phyloP scores from a whole-genome alignment of 2,113 vertebrate species.

The Nerophis ophidion region DNA sequence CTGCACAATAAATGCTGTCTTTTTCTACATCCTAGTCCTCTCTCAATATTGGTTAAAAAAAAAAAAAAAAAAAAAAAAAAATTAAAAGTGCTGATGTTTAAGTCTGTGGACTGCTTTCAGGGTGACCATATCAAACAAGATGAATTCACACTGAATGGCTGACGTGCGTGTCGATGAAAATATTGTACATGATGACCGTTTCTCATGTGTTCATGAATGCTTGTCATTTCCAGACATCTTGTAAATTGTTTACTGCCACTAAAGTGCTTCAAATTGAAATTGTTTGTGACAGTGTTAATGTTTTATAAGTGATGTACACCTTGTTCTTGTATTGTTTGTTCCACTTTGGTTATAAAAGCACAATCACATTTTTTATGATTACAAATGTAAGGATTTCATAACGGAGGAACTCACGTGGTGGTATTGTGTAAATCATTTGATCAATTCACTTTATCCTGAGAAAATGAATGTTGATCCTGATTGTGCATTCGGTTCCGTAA shows the following conservation, averaged over 20 bases:
- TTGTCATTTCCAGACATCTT: constrained; percentile 72
- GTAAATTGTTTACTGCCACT: constrained; percentile 85
- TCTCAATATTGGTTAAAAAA: constrained; percentile 47
- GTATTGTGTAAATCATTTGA: constrained; percentile 43
- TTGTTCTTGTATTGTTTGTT: constrained; percentile 69
- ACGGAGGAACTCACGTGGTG: constrained; percentile 1
- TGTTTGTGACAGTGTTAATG: constrained; percentile 94
- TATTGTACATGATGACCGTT: constrained; percentile 43
- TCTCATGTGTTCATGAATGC: constrained; percentile 52
- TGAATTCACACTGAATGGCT: constrained; percentile 57
- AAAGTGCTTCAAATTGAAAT: constrained; percentile 84
- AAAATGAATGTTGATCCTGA: constrained; percentile 52
- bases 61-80: not conserved
- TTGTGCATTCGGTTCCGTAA: constrained; percentile 50
- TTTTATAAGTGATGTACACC: constrained; percentile 73
- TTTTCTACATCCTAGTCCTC: constrained; percentile 63
- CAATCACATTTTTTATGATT: constrained; percentile 97
- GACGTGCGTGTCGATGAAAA: constrained; percentile 46
- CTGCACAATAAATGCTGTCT: constrained; percentile 64
- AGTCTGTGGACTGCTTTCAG: constrained; percentile 49
- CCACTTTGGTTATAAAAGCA: constrained; percentile 95
- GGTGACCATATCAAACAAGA: constrained; percentile 35
- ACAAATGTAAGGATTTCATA: constrained; percentile 80
- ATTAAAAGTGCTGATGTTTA: constrained; percentile 30
- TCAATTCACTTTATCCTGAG: constrained; percentile 30